Evolutionary conservation across 2,113 vertebrate genomes (phyloP), one percentile per base, ranked within the genome.

Genomic region (Genyomyrus donnyi): DNA sequence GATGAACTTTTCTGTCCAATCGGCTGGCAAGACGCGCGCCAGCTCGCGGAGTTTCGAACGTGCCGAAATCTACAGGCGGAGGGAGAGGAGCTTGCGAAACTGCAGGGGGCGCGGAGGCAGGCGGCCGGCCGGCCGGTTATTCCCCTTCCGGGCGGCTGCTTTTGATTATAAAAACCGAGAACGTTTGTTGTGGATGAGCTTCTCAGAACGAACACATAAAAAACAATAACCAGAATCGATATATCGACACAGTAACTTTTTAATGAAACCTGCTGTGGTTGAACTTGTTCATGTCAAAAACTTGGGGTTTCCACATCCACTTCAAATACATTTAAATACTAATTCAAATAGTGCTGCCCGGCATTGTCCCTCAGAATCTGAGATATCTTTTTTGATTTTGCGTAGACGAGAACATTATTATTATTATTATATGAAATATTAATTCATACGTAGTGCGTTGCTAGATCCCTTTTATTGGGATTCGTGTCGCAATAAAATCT

Each of bases 1-100:
- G 50, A 85, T 84, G 49, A 84, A 89, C 84, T 91, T 90, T 77
- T 88, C 48, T 27, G 74, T 87, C 91, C 91, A 92, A 92, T 92
- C 70, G 58, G 2, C 35, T 45, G 87, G 17, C 49, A 89, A 62
- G 89, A 87, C 49, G 80, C 31, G 31, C 21, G 24, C 56, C 24
- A 62, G 24, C 21, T 62, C 56, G 27, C 27, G 74, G 77, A 83
- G 77, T 83, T 83, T 21, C 39, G 17, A 83, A 83, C 35, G 1
- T 17, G 77, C 42, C 0, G 15, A 42, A 8, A 39, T 83, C 1
- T 13, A 4, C 9, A 35, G 66, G 66, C 66, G 2, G 9, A 24
- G 66, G 2, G 9, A 24, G 27, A 3, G 10, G 66, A 35, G 66
- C 66, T 35, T 35, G 11, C 31, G 66, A 74, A 5, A 74, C 27